A percentile compares a stretch with the other conserved stretches of the same genome.
phyloP scores from a whole-genome alignment of 1,140 invertebrate species.

The Eubasilissa regina region DNA sequence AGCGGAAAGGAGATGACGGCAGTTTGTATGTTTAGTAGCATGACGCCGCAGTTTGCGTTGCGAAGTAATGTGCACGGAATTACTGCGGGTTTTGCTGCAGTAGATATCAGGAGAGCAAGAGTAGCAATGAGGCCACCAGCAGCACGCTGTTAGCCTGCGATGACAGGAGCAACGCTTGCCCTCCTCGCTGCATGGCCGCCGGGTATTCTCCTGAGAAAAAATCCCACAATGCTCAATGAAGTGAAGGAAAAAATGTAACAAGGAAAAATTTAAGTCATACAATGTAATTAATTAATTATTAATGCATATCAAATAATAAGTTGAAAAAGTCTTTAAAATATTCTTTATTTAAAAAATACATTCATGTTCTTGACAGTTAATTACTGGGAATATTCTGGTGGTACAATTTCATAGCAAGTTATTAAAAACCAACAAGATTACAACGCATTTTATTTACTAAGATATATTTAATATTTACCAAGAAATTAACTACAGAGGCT shows the following conservation, averaged over 20 bases:
- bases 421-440: too few relatives aligned
- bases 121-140: constrained; percentile 68
- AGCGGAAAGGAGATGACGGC: constrained; percentile 11
- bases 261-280: too few relatives aligned
- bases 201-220: constrained; percentile 87
- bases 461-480: too few relatives aligned
- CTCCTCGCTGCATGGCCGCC: constrained; percentile 91
- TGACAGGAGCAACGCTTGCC: constrained; percentile 80
- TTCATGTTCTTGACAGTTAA: too few relatives aligned
- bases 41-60: constrained; percentile 40
- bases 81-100: constrained; percentile 43
- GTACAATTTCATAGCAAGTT: too few relatives aligned
- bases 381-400: too few relatives aligned
- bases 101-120: constrained; percentile 69
- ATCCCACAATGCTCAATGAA: background rate
- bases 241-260: background rate
- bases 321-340: too few relatives aligned
- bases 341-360: too few relatives aligned
- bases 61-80: constrained; percentile 49
- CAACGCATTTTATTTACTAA: too few relatives aligned
- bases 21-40: constrained; percentile 9
- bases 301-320: too few relatives aligned
- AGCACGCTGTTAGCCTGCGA: constrained; percentile 80
- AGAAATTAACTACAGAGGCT: too few relatives aligned
- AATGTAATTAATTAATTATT: too few relatives aligned